Evolutionary conservation across 2,113 vertebrate genomes (phyloP).

Genomic region (Indicator indicator): DNA sequence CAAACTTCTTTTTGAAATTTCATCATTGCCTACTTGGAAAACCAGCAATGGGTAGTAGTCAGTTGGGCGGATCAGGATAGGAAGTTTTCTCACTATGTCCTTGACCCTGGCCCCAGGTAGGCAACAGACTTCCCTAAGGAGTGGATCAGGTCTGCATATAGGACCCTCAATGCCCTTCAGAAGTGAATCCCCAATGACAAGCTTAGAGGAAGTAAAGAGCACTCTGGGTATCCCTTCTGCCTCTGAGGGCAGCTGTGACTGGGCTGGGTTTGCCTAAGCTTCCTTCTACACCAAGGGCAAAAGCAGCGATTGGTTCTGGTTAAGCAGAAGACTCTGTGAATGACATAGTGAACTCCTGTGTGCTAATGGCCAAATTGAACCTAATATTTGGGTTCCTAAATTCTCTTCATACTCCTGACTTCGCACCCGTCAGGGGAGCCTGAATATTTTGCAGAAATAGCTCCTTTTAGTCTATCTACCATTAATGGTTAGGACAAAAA

Average conservation of each 20-base stretch:
- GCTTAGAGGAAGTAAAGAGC: fast-evolving
- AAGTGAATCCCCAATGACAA: no score
- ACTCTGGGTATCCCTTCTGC: neutral
- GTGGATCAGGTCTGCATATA: no score
- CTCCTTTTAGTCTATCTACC: neutral
- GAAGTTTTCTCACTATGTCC: no score
- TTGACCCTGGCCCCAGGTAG: no score
- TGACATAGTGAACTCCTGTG: neutral
- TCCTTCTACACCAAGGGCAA: neutral
- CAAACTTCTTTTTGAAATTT: no score
- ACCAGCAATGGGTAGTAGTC: no score
- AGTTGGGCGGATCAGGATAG: no score
- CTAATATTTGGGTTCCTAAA: neutral
- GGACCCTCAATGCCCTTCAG: no score
- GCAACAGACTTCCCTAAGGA: no score
- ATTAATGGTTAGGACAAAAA: neutral
- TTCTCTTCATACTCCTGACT: neutral
- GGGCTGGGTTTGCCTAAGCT: neutral
- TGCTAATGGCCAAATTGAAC: neutral
- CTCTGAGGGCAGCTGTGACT: neutral
- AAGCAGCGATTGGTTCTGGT: neutral
- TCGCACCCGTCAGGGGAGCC: fast-evolving
- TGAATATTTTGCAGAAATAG: neutral
- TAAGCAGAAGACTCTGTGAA: neutral
- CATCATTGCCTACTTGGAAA: no score